phyloP scores from a whole-genome alignment of 2,888 invertebrate genomes.

The Hyalella azteca region DNA sequence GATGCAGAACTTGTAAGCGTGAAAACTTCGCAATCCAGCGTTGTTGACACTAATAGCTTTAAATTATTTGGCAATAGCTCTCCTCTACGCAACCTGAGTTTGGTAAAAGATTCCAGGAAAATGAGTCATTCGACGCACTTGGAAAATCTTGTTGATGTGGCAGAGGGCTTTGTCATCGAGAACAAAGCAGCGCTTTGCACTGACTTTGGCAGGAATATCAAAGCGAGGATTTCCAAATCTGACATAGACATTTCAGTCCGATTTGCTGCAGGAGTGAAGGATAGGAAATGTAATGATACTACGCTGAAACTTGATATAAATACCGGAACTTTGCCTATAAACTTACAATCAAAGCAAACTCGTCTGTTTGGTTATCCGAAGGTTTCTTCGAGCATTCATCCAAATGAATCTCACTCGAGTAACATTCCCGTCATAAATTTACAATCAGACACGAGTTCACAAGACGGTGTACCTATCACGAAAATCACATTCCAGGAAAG shows the following conservation, averaged over 20 bases:
- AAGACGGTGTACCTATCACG: too few relatives aligned
- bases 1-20: not conserved
- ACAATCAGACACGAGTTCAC: too few relatives aligned
- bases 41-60: not conserved
- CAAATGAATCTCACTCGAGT: not conserved
- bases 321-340: not conserved
- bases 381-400: too few relatives aligned
- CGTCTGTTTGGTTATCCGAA: not conserved
- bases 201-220: not conserved
- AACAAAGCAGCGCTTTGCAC: not conserved
- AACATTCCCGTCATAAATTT: too few relatives aligned
- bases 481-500: not conserved
- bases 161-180: not conserved
- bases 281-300: not conserved
- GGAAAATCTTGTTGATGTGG: not conserved
- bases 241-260: not conserved
- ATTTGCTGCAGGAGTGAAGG: not conserved
- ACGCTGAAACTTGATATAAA: not conserved
- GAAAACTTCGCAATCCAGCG: not conserved
- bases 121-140: not conserved
- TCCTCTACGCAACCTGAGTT: not conserved
- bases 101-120: not conserved
- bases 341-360: not conserved
- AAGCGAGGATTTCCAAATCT: not conserved
- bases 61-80: not conserved